Evolutionary conservation across 92 coral and sea anemone genomes (phyloP).

Genomic region (Heteractis magnifica): DNA sequence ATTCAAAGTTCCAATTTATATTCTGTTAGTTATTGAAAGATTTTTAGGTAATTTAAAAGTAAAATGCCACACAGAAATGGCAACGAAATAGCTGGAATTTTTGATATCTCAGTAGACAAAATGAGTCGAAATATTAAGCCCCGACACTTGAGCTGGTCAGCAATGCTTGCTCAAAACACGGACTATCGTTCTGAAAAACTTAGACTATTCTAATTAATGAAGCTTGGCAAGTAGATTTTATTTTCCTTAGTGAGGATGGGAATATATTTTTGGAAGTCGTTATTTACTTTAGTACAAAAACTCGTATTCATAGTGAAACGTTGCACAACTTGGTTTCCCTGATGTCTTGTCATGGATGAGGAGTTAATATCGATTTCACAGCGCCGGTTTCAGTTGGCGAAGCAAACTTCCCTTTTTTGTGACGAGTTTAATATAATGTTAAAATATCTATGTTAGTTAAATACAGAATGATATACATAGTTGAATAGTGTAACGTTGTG

Average conservation of each 20-base stretch:
- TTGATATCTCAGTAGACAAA: not conserved
- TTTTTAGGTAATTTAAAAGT: not conserved
- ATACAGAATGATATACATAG: not conserved
- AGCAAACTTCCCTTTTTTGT: not conserved
- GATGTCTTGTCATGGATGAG: slow-evolving; percentile 25
- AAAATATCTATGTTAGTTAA: not conserved
- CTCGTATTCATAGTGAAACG: slow-evolving; percentile 8
- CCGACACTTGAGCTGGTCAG: slow-evolving; percentile 3
- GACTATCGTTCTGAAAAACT: not conserved
- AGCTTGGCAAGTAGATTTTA: not conserved
- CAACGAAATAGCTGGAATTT: not conserved
- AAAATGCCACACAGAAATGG: not conserved
- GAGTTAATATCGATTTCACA: slow-evolving; percentile 7
- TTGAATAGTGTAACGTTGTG: not conserved
- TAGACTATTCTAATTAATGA: not conserved
- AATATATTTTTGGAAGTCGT: slow-evolving; percentile 7
- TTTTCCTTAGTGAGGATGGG: not conserved
- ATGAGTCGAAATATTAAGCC: not conserved
- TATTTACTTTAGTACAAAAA: not conserved
- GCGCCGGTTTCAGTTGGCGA: not conserved
- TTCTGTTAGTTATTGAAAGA: not conserved
- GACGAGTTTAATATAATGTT: not conserved
- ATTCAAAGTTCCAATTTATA: not conserved
- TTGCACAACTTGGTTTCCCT: slow-evolving; percentile 1
- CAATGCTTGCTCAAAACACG: not conserved